A percentile compares a stretch with the other conserved stretches of the same genome.
Conservation (phyloP, 2,113 vertebrate species). For the Cyprinus carpio region DNA sequence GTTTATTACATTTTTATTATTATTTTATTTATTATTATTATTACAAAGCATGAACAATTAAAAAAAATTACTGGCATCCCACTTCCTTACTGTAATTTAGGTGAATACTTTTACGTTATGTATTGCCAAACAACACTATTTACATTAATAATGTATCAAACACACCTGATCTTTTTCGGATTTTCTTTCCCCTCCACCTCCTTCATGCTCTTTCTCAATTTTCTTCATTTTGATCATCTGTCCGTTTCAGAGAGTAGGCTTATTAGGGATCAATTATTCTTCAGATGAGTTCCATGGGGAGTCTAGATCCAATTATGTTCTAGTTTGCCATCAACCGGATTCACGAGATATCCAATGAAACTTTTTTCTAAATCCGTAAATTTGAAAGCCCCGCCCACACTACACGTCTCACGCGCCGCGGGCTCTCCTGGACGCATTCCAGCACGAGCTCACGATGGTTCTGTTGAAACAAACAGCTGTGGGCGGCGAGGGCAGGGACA, state of each 20-base stretch:
- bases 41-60: constrained; percentile 2
- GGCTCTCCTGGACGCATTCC: background rate
- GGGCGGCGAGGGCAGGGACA: background rate
- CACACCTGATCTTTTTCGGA: constrained; percentile 67
- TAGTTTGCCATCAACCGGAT: background rate
- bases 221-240: constrained; percentile 43
- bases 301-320: background rate
- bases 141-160: background rate
- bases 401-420: background rate
- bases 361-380: background rate
- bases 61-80: background rate
- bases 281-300: background rate
- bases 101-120: too few relatives aligned
- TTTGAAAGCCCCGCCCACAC: background rate
- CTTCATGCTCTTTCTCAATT: constrained; percentile 45
- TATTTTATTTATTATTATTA: too few relatives aligned
- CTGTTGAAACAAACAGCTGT: background rate
- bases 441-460: background rate
- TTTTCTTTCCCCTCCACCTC: constrained; percentile 46
- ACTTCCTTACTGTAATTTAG: background rate
- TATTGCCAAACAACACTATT: too few relatives aligned
- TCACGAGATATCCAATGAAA: background rate
- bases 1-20: background rate
- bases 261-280: background rate
- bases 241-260: background rate